phyloP scores from a whole-genome alignment of 2,113 vertebrate species.

The Crotalus horridus region DNA sequence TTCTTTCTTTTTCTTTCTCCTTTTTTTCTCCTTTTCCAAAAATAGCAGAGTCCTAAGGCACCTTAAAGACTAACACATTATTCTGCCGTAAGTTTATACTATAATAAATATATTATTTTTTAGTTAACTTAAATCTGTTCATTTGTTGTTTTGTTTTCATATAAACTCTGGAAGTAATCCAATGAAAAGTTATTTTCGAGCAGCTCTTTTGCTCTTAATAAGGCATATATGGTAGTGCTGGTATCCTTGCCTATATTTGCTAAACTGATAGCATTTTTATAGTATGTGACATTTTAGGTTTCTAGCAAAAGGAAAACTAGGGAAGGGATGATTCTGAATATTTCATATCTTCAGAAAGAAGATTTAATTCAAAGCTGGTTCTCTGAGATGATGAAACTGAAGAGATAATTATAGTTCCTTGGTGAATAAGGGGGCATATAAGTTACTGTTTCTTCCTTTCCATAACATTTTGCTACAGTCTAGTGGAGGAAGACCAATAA shows the following conservation, averaged over 20 bases:
- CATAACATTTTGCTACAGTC: not conserved
- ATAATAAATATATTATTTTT: not conserved
- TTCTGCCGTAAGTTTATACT: not conserved
- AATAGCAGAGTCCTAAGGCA: not conserved
- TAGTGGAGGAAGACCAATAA: not conserved
- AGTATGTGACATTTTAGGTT: not conserved
- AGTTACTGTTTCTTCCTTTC: not conserved
- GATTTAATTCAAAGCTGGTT: not conserved
- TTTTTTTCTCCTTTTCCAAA: not conserved
- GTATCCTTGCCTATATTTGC: not conserved
- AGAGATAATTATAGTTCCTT: not conserved
- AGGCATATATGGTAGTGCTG: not conserved
- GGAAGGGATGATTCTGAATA: not conserved
- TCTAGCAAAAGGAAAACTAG: not conserved
- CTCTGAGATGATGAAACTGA: slow-evolving; percentile 4
- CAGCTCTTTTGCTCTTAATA: not conserved
- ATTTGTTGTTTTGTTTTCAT: not conserved
- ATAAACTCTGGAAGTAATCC: not conserved
- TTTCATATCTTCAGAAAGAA: not conserved
- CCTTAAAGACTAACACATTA: not conserved
- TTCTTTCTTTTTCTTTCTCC: not conserved
- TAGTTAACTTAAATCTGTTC: not conserved
- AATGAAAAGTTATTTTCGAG: not conserved
- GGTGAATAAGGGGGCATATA: not conserved
- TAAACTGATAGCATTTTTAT: not conserved